Base-by-base conservation (phyloP, 2,888 invertebrate genomes). In the Sinohyriopsis cumingii region DNA sequence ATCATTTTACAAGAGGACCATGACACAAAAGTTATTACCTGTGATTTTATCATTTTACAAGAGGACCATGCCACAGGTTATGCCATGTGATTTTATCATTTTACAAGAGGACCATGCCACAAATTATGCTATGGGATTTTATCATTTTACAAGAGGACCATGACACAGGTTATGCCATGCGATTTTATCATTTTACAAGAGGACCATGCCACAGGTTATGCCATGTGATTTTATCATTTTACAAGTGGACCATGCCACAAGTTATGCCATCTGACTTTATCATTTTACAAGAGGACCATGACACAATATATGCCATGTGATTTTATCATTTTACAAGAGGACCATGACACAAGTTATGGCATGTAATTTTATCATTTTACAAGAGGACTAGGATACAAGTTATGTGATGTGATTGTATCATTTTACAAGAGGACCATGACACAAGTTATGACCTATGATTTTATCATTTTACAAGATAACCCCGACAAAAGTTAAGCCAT, bases 61-160 rank as follows among this genome's bases (percentile, higher is more conserved):
- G 1, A 60, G 61, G 55, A 63, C 68, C 53, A 28, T 19, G 28
- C 20, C 63, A 56, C 28, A 28, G 5, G 28, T 28, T 28, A 28
- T 22, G 20, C 25, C 25, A 25, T 19, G 25, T 25, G 22, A 56
- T 56, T 56, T 22, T 5, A 22, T 56, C 20, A 56, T 56, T 56
- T n/a, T 56, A 56, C 7, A 19, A 60, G 6, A 24, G 61, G 62
- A 63, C 68, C 56, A 28, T 20, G 28, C 20, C 56, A 56, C 28
- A 28, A 28, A 5, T 28, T 28, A 28, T 22, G 20, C 25, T 28
- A 28, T 28, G 28, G 3, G 5, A 28, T 28, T 28, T 28, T 5
- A 4, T 2, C 2, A 28, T 28, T 28, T 28, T 28, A 55, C n/a
- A 18, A 28, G 28, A 28, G 5, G 28, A 33, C 33, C 33, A 33